Percentiles rank a stretch among this genome's conserved stretches.
Conservation (phyloP, 1,140 invertebrate genomes). For the Drosophila novamexicana region DNA sequence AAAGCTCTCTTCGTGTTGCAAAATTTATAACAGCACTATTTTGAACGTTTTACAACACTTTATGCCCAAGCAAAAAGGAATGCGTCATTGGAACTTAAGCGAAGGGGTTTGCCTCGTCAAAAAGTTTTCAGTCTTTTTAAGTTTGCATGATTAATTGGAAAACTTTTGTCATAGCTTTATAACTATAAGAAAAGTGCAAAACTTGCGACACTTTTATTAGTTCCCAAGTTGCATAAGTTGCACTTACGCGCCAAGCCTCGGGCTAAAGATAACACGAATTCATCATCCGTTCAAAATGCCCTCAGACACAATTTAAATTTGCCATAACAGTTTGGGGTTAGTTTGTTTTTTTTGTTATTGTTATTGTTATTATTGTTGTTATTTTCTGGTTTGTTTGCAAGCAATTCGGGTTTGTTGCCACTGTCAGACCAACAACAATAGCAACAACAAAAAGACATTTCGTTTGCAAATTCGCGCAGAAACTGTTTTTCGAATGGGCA, state of each 20-base stretch:
- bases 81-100: too few species aligned
- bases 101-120: background rate
- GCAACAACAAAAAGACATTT: conserved; percentile 55
- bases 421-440: conserved; percentile 12
- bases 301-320: conserved; percentile 10
- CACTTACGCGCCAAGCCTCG: conserved; percentile 12
- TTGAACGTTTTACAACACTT: too few species aligned
- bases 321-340: conserved; percentile 8
- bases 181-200: background rate
- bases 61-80: too few species aligned
- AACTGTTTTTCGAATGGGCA: conserved; percentile 56
- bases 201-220: background rate
- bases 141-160: conserved; percentile 22
- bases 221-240: conserved; percentile 24
- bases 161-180: conserved; percentile 12
- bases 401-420: conserved; percentile 24
- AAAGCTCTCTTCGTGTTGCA: too few species aligned
- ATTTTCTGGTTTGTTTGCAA: conserved; percentile 26
- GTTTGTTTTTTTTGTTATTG: conserved; percentile 1
- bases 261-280: conserved; percentile 1
- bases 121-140: background rate
- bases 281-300: conserved; percentile 1
- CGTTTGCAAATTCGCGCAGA: conserved; percentile 59
- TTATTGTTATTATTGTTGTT: background rate
- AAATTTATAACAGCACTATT: too few species aligned